Evolutionary conservation across 1,140 invertebrate genomes (phyloP).

Genomic region (Atta cephalotes): DNA sequence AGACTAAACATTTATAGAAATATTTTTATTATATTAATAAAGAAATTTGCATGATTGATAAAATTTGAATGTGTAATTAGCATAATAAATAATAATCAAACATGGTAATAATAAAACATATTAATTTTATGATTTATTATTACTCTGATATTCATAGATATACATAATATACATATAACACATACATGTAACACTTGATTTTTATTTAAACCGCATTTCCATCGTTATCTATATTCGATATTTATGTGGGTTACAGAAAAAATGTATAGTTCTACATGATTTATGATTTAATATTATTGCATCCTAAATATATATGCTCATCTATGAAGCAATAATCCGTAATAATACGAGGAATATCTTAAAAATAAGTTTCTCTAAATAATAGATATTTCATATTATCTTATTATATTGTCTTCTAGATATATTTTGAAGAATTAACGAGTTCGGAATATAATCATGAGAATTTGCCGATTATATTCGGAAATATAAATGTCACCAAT

Average conservation of each 20-base stretch:
- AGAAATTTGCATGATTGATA: background rate
- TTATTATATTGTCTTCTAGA: too few species aligned
- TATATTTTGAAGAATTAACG: too few species aligned
- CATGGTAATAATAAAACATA: background rate
- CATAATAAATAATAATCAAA: background rate
- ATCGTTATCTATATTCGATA: background rate
- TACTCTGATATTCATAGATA: background rate
- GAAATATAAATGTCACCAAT: too few species aligned
- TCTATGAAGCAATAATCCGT: background rate
- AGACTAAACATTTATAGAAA: background rate
- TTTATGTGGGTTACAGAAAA: background rate
- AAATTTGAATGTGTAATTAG: background rate
- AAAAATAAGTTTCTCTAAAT: too few species aligned
- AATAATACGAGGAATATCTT: too few species aligned
- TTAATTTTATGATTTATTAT: constrained; percentile 10
- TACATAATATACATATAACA: background rate
- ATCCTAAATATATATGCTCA: background rate
- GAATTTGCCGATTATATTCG: too few species aligned
- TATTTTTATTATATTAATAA: background rate
- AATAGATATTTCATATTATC: too few species aligned
- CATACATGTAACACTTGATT: background rate
- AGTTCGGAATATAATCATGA: too few species aligned
- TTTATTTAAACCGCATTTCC: background rate
- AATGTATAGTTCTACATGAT: too few species aligned
- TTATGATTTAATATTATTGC: background rate